A percentile compares a stretch with the other conserved stretches of the same genome.
phyloP scores from a whole-genome alignment of 2,113 vertebrate genomes.

The Halichoerus grypus region DNA sequence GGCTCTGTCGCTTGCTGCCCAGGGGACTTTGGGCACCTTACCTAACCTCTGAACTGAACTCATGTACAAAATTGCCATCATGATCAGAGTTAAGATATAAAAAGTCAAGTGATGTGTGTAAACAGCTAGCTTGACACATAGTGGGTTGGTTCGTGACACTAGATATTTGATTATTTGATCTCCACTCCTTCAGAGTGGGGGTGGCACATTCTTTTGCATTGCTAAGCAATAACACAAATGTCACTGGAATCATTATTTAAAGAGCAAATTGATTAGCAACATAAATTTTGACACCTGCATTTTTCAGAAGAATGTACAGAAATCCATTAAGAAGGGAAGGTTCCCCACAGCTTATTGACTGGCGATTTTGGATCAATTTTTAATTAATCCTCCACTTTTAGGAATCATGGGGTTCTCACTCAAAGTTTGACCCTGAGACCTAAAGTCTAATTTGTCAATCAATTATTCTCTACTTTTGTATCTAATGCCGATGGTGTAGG shows the following conservation, averaged over 20 bases:
- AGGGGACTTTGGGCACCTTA: background rate
- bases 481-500: conserved; percentile 21
- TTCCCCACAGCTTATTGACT: background rate
- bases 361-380: conserved; percentile 56
- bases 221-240: background rate
- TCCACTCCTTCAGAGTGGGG: background rate
- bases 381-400: conserved; percentile 65
- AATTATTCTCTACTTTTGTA: conserved; percentile 64
- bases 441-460: conserved; percentile 72
- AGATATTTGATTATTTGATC: background rate
- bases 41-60: background rate
- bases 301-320: background rate
- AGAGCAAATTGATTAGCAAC: background rate
- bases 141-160: background rate
- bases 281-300: background rate
- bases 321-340: background rate
- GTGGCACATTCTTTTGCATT: background rate
- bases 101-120: background rate
- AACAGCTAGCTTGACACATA: background rate
- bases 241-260: conserved; percentile 28
- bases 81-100: background rate
- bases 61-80: no score
- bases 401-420: conserved; percentile 60
- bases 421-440: conserved; percentile 71
- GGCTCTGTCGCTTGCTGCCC: background rate